Percentiles rank a stretch among this genome's conserved stretches.
Conservation (phyloP, 2,113 vertebrate genomes). For the Tragelaphus imberbis region DNA sequence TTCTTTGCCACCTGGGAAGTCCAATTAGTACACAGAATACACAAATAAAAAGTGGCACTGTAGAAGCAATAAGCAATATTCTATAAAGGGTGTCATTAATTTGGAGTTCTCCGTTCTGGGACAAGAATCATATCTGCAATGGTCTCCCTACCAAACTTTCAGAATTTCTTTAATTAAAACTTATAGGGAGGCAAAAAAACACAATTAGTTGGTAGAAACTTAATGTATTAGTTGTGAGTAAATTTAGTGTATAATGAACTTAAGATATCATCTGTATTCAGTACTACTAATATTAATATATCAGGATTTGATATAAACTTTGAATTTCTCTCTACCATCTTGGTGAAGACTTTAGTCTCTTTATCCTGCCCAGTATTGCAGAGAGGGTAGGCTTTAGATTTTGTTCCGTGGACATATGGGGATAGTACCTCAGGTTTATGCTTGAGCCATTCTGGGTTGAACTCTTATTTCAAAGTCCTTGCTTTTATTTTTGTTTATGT, state of each 20-base stretch:
- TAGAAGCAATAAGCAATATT: background rate
- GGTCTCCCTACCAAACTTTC: background rate
- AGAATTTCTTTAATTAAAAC: background rate
- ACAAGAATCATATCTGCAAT: background rate
- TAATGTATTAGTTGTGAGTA: background rate
- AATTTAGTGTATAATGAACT: background rate
- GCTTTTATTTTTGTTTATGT: slow-evolving; percentile 19
- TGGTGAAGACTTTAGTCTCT: background rate
- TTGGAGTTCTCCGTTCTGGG: background rate
- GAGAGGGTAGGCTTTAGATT: background rate
- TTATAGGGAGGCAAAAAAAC: background rate
- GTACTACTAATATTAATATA: background rate
- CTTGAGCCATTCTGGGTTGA: background rate
- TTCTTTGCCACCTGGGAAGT: background rate
- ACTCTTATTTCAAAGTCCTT: background rate
- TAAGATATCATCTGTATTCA: background rate
- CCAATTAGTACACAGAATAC: background rate
- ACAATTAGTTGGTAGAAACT: background rate
- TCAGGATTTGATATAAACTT: background rate
- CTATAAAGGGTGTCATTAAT: background rate
- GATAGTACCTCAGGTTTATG: background rate
- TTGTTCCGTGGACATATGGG: background rate
- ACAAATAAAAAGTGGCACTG: background rate
- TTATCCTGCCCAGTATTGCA: background rate
- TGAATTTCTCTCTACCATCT: background rate